phyloP scores from a whole-genome alignment of 2,113 vertebrate species.

The Chionodraco myersi region DNA sequence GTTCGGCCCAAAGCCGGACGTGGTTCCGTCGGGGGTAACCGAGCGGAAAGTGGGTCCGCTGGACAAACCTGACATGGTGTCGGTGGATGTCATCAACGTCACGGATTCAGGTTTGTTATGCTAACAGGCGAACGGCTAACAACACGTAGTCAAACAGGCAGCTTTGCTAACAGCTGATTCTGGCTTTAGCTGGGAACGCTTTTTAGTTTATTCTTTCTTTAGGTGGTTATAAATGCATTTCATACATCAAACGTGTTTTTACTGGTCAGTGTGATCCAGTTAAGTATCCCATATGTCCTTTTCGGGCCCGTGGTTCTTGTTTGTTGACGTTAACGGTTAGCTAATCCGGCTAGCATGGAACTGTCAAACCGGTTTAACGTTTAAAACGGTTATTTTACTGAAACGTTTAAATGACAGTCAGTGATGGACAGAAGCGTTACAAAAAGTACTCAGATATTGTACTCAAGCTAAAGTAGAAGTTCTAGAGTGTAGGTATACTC shows the following conservation, averaged over 20 bases:
- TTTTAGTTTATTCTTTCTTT: fast-evolving
- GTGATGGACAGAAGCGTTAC: too few species aligned
- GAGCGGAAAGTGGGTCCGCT: constrained; percentile 82
- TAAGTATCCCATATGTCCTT: fast-evolving
- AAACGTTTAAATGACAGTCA: too few species aligned
- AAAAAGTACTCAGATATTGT: too few species aligned
- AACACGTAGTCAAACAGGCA: constrained; percentile 3
- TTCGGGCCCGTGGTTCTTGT: neutral
- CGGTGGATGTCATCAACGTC: constrained; percentile 83
- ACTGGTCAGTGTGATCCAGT: neutral
- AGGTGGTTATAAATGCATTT: neutral
- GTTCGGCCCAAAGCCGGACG: constrained; percentile 85
- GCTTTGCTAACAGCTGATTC: neutral
- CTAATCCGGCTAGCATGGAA: neutral
- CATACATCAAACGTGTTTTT: too few species aligned
- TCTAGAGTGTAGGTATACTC: too few species aligned
- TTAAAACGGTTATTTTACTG: too few species aligned
- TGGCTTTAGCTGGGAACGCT: too few species aligned
- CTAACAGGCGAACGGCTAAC: constrained; percentile 70
- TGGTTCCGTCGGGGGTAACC: constrained; percentile 85
- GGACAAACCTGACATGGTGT: constrained; percentile 86
- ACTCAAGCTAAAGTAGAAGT: too few species aligned
- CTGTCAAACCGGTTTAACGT: neutral
- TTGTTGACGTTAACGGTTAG: neutral
- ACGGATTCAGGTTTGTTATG: constrained; percentile 82